A percentile compares a stretch with the other conserved stretches of the same genome.
These are phyloP conservation scores for Tridacna crocea DNA, from an alignment of 2,888 invertebrate genomes.

Conservation along the genomic window DNA sequence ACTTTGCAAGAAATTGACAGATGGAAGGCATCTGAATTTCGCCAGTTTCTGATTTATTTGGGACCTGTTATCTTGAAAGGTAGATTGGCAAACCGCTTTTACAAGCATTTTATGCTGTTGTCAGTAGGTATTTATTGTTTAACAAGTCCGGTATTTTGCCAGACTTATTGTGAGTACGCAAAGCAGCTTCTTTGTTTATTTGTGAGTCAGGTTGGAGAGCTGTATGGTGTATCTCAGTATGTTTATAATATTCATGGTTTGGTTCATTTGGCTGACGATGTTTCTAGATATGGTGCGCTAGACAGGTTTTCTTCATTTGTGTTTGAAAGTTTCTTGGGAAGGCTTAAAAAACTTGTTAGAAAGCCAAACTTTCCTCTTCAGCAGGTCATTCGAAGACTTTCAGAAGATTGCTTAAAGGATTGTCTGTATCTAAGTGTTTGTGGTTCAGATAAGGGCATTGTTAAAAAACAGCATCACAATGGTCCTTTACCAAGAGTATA, in stretches of 20 bases:
- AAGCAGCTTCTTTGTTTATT: slow-evolving; percentile 66
- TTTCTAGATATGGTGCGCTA: slow-evolving; percentile 74
- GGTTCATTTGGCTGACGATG: slow-evolving; percentile 80
- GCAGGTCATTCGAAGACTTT: slow-evolving; percentile 43
- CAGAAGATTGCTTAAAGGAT: slow-evolving; percentile 8
- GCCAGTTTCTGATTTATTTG: slow-evolving; percentile 71
- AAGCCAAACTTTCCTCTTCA: slow-evolving; percentile 42
- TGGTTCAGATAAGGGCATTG: neutral
- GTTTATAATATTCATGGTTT: slow-evolving; percentile 82
- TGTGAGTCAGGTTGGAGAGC: slow-evolving; percentile 67
- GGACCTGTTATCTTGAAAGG: slow-evolving; percentile 69
- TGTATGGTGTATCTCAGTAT: slow-evolving; percentile 79
- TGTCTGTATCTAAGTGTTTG: too few relatives aligned
- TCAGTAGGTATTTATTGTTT: slow-evolving; percentile 64
- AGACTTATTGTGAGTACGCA: slow-evolving; percentile 60
- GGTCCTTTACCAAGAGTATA: slow-evolving; percentile 8
- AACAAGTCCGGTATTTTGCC: slow-evolving; percentile 55
- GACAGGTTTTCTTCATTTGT: slow-evolving; percentile 79
- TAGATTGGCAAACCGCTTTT: slow-evolving; percentile 51
- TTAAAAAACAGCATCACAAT: slow-evolving; percentile 22
- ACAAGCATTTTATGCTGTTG: slow-evolving; percentile 50
- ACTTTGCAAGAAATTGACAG: slow-evolving; percentile 63
- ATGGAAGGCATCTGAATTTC: slow-evolving; percentile 78
- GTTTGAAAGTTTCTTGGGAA: slow-evolving; percentile 80
- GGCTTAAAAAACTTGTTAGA: slow-evolving; percentile 48